These are phyloP conservation scores for Apis mellifera DNA, from an alignment of 1,140 invertebrate genomes.

Conservation along the genomic window Amel_HAv3.1 CM009945.2:4854001-4854500, in stretches of 20 bases:
- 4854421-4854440: constrained; percentile 20
- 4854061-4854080: not conserved
- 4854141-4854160: not conserved
- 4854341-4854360: not conserved
- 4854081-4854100: not conserved
- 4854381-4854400: constrained; percentile 29
- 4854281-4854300: no score
- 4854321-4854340: not conserved
- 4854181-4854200: no score
- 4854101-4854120: no score
- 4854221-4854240: no score
- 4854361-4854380: not conserved
- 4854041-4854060: not conserved
- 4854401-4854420: not conserved
- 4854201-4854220: no score
- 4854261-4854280: no score
- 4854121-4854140: no score
- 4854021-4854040: constrained; percentile 12
- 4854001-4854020: not conserved
- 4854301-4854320: no score
- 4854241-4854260: no score
- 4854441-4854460: constrained; percentile 50
- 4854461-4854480: constrained; percentile 10
- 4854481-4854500: constrained; percentile 34
- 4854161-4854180: no score